Base-by-base conservation (phyloP, 1,140 invertebrate genomes). In the Euura saliciscinereae region DNA sequence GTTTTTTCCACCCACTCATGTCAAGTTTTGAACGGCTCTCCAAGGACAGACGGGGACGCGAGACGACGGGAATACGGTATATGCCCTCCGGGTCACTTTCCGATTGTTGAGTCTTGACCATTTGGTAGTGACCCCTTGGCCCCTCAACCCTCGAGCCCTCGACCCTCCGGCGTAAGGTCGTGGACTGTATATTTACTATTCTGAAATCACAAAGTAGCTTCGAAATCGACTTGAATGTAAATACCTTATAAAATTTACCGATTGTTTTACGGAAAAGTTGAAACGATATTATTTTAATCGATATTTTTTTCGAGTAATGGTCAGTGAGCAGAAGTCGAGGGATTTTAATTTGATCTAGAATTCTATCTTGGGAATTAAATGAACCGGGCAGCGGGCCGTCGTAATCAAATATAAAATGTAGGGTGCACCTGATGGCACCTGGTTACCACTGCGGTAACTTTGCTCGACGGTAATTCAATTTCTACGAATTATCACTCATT, bases 401-500 rank as follows among this genome's bases (percentile, higher is more conserved):
- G 68, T 75, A 75, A 75, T 75, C 28, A 73, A 73, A 75, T 73
- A 71, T 74, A 65, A 68, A 73, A 75, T 73, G 44, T 68, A 51
- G 68, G 43, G 65, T 65, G 44, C 45, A 69, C 68, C n/a, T 44
- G 43, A 42, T 28, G 68, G 43, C 68, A 46, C 3, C 13, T 44
- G 44, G 45, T 44, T 44, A 44, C 13, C 68, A 7, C 28, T 6
- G 68, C 43, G 44, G 74, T 65, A 72, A 68, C 64, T 70, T 70
- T 46, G 64, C 43, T 46, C 46, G 76, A 78, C 80, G 75, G 75
- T 84, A 84, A 83, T 83, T 83, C 78, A 80, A 84, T 83, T 82
- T 79, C 76, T 65, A 74, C 80, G 81, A 83, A 84, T 84, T 84
- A 84, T 83, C 83, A 80, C 81, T 82, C 80, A 82, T 84, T 83